Base-by-base conservation (phyloP, 2,888 invertebrate genomes). In the Alentia gelatinosa region DNA sequence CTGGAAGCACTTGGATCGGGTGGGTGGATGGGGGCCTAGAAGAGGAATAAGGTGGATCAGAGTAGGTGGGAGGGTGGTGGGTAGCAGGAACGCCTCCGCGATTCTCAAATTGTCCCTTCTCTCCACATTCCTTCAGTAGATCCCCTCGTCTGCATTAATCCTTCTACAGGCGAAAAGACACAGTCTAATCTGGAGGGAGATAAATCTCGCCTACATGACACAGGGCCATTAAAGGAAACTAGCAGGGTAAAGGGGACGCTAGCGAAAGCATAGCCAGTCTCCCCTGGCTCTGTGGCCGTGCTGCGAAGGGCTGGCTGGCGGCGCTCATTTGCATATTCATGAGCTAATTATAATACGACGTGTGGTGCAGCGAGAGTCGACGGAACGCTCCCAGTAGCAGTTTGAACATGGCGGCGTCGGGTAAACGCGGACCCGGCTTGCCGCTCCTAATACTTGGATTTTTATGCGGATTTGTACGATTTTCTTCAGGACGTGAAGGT, bases 381-480 rank as follows among this genome's bases (percentile, higher is more conserved):
- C 4, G 1, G n/a, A 35, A 15, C 79, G 79, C 39, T 7, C 19
- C 37, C 37, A 79, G 79, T 33, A 74, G 30, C 79, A 79, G 79
- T 79, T 19, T 9, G 79, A 63, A 33, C 15, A 79, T 79, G 79
- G 79, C 79, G 79, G 79, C 79, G 9, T 19, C 79, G 37, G 79
- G 79, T 35, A 39, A n/a, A n/a, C 15, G 19, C 37, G 37, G 79
- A 35, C 39, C 79, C 79, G 37, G 12, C 23, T 15, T 35, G 37
- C 79, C 79, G 79, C 79, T 79, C 9, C 79, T 79, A 23, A 23
- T 79, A 79, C 79, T 79, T 79, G 79, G 79, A 79, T 79, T 79
- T 79, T 35, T 79, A 35, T 35, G 37, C 79, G 79, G 79, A 79
- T 79, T 79, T 37, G 12, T 79, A 79, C 79, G 79, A n/a, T 79